These are phyloP conservation scores for Percopsis transmontana DNA, from an alignment of 2,113 vertebrate species.

Conservation along the genomic window DNA sequence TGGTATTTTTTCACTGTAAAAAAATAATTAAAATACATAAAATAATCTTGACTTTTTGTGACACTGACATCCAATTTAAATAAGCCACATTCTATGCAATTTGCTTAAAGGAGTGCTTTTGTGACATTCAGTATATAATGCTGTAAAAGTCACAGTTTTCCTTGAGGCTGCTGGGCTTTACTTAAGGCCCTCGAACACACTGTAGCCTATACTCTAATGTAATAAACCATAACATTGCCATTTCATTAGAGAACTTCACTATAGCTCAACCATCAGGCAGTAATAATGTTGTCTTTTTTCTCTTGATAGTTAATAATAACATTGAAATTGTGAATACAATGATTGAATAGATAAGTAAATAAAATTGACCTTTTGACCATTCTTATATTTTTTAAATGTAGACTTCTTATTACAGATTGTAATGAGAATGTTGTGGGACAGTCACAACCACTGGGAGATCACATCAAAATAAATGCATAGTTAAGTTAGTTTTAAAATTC, in stretches of 20 bases:
- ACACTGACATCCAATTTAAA: background rate
- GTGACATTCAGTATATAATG: no score
- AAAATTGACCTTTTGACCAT: background rate
- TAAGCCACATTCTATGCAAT: no score
- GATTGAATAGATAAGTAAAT: no score
- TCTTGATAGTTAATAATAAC: background rate
- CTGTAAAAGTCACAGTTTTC: conserved; percentile 64
- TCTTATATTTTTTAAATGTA: background rate
- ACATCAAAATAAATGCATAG: no score
- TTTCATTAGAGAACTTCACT: conserved; percentile 42
- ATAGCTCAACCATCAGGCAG: conserved; percentile 31
- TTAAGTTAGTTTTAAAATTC: no score
- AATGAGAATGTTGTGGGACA: background rate
- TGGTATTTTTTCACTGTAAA: no score
- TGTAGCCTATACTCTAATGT: conserved; percentile 61
- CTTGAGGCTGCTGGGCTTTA: conserved; percentile 60
- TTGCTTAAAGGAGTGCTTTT: conserved; percentile 6
- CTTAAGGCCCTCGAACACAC: conserved; percentile 62
- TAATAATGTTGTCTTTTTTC: conserved; percentile 15
- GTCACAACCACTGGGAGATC: background rate
- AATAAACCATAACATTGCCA: conserved; percentile 33
- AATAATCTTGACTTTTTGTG: background rate
- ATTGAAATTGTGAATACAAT: background rate
- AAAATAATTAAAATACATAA: background rate
- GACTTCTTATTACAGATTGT: background rate